Percentiles rank a stretch among this genome's conserved stretches.
Evolutionary conservation across 2,888 invertebrate genomes (phyloP).

Genomic region (Allygus modestus): DNA sequence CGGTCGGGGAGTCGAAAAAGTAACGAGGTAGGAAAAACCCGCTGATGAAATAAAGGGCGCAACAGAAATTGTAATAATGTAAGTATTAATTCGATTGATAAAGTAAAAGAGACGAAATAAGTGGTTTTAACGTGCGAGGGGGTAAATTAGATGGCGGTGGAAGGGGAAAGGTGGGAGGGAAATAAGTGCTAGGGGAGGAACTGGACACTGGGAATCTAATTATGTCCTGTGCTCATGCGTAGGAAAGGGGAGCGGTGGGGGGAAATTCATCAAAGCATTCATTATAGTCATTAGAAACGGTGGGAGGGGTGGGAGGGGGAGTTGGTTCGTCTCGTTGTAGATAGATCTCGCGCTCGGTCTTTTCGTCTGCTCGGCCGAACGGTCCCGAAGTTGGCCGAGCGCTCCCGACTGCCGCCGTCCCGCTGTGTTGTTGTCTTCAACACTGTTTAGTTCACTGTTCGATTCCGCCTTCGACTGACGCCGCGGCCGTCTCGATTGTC

Average conservation of each 20-base stretch:
- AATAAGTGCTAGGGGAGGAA: constrained; percentile 59
- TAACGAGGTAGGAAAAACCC: constrained; percentile 57
- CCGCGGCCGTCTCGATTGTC: constrained; percentile 49
- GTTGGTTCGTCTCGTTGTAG: constrained; percentile 57
- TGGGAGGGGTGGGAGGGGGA: constrained; percentile 51
- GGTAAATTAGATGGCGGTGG: constrained; percentile 57
- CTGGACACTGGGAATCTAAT: constrained; percentile 63
- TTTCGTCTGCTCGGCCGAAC: constrained; percentile 61
- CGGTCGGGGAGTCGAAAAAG: constrained; percentile 44
- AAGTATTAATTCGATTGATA: constrained; percentile 63
- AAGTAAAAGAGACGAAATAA: constrained; percentile 61
- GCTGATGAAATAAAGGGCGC: constrained; percentile 58
- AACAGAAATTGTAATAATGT: constrained; percentile 62
- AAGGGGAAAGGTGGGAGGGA: constrained; percentile 60
- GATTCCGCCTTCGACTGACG: constrained; percentile 55
- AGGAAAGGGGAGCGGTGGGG: constrained; percentile 56
- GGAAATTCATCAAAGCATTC: constrained; percentile 63
- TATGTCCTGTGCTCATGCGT: constrained; percentile 62
- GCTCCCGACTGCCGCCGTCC: constrained; percentile 41
- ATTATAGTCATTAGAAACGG: constrained; percentile 64
- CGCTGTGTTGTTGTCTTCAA: constrained; percentile 51
- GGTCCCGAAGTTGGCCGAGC: constrained; percentile 56
- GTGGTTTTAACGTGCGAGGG: constrained; percentile 61
- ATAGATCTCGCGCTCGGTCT: constrained; percentile 62
- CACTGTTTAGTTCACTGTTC: constrained; percentile 58